Evolutionary conservation across 2,113 vertebrate genomes (phyloP).

Genomic region (Columba livia): DNA sequence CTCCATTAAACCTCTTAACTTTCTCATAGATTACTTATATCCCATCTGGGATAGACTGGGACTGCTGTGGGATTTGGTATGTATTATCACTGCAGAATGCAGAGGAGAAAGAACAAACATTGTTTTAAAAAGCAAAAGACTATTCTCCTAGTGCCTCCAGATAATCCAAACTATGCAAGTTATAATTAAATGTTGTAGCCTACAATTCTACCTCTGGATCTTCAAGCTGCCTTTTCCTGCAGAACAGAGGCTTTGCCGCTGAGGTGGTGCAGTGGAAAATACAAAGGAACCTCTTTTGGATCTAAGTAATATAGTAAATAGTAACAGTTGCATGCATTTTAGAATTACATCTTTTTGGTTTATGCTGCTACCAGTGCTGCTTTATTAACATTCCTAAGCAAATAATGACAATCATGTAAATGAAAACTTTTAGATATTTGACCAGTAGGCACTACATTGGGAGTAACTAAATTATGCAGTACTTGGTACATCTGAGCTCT

Average conservation of each 20-base stretch:
- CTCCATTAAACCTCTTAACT: background rate
- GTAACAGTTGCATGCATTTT: background rate
- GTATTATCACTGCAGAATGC: background rate
- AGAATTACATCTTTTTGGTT: background rate
- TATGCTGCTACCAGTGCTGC: background rate
- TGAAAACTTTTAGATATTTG: background rate
- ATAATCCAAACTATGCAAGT: background rate
- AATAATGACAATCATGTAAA: background rate
- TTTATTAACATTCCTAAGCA: background rate
- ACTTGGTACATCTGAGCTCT: background rate
- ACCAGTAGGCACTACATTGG: background rate
- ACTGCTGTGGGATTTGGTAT: background rate
- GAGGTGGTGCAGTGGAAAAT: background rate
- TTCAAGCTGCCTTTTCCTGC: background rate
- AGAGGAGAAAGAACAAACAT: background rate
- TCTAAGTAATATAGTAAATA: background rate
- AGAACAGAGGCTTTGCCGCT: background rate
- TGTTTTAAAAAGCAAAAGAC: background rate
- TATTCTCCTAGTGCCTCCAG: background rate
- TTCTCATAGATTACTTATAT: background rate
- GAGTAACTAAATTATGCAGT: background rate
- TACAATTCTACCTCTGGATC: background rate
- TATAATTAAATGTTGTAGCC: background rate
- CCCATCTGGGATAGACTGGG: background rate
- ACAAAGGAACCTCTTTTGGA: background rate